phyloP scores from a whole-genome alignment of 2,797 vertebrate genomes.

The Glossophaga mutica region DNA sequence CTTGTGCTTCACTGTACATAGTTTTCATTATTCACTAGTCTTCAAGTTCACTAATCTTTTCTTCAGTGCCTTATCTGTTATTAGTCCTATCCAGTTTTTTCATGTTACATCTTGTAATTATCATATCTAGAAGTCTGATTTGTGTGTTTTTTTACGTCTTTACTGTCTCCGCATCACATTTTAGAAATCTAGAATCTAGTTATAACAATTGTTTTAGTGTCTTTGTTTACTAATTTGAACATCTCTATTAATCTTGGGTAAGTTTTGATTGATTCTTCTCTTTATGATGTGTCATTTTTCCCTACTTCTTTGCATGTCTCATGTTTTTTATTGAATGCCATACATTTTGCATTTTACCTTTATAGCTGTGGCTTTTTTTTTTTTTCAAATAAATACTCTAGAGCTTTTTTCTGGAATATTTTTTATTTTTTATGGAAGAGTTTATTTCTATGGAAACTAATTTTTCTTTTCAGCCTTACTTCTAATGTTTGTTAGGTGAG shows the following conservation, averaged over 20 bases:
- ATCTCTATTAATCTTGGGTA: neutral
- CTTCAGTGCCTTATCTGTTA: neutral
- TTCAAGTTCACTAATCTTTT: neutral
- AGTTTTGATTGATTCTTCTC: neutral
- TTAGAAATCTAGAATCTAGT: neutral
- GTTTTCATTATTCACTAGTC: neutral
- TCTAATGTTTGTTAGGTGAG: neutral
- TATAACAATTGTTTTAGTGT: neutral
- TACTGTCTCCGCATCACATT: neutral
- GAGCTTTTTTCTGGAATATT: neutral
- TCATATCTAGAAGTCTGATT: neutral
- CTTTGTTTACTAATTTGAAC: neutral
- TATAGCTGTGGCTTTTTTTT: neutral
- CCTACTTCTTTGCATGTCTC: neutral
- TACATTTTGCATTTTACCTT: neutral
- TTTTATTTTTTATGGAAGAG: neutral
- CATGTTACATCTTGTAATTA: neutral
- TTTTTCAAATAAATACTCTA: neutral
- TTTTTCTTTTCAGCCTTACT: neutral
- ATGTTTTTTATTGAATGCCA: neutral
- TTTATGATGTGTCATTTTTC: neutral
- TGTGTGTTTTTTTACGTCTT: neutral
- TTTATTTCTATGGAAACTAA: neutral
- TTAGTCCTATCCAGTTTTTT: neutral
- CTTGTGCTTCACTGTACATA: neutral